Base-by-base conservation (phyloP, 2,888 invertebrate species). In the Carabus problematicus region DNA sequence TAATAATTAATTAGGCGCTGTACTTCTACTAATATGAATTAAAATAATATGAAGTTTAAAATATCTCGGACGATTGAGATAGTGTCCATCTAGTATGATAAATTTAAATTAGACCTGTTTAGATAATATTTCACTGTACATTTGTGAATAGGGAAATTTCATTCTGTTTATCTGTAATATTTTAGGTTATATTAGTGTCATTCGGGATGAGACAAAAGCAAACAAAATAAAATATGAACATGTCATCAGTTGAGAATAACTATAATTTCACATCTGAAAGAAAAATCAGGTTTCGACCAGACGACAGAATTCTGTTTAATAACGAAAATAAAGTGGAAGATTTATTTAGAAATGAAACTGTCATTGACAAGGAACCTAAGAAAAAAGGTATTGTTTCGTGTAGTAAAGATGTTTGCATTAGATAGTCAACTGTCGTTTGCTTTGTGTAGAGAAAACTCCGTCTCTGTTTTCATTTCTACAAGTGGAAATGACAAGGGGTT, bases 401-500 rank as follows among this genome's bases (percentile, higher is more conserved):
- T 8, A 54, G 18, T 41, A 18, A 8, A 6, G 16, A 7, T 14
- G 11, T 16, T 39, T 29, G 29, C 6, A 47, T 14, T 52, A 52
- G 8, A 52, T 64, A 54, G 11, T 8, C 6, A 16, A 11, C 18
- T 40, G 59, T 55, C 39, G 12, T 39, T 3, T 29, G 55, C 59
- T 41, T 18, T 52, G 60, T 41, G 16, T 75, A 79, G 79, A 75
- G 70, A 77, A 76, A 71, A 73, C 71, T 67, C 78, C 80, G 1
- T 82, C 87, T 18, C 77, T 88, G 58, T 84, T 87, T 74, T 85
- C 89, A 67, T 97, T 95, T 82, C 83, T 97, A 69, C 88, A 89
- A 76, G 89, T 93, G 60, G 98, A 98, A 83, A 84, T 98, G 75
- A 95, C 94, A 6, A 86, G 97, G 75, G 96, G 96, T 12, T 99